A percentile compares a stretch with the other conserved stretches of the same genome.
phyloP scores from a whole-genome alignment of 23 tunicate species.

The Trididemnum clinides region DNA sequence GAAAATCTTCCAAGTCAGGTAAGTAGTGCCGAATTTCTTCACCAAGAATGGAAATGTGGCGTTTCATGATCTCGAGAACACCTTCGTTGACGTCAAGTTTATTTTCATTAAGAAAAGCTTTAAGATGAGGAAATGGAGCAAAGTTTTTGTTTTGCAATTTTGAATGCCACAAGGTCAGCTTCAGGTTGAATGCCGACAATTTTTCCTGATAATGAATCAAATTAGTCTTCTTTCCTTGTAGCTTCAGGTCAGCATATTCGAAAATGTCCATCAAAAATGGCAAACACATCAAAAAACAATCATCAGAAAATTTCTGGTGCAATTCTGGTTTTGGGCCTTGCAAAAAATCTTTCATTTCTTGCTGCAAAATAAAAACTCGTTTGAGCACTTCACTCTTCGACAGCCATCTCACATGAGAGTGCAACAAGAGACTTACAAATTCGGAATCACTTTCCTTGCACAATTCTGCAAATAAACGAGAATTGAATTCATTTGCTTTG shows the following conservation, averaged over 20 bases:
- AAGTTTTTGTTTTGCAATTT: conserved; percentile 35
- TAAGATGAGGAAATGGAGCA: conserved; percentile 15
- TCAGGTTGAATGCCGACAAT: conserved; percentile 46
- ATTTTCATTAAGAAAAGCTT: conserved; percentile 49
- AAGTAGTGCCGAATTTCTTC: conserved; percentile 45
- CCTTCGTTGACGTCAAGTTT: conserved; percentile 45
- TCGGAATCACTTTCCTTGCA: conserved; percentile 59
- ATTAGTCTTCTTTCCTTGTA: conserved; percentile 46
- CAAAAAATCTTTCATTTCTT: conserved; percentile 39
- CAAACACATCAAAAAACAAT: conserved; percentile 49
- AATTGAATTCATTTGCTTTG: conserved; percentile 50
- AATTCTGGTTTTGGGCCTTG: conserved; percentile 45
- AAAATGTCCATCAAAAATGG: conserved; percentile 61
- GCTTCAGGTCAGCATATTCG: conserved; percentile 46
- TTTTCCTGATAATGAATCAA: conserved; percentile 51
- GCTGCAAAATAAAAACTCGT: conserved; percentile 19
- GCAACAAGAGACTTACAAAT: conserved; percentile 46
- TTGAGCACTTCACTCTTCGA: conserved; percentile 43
- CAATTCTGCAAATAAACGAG: conserved; percentile 49
- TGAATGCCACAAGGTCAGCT: conserved; percentile 41
- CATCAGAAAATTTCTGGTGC: conserved; percentile 40
- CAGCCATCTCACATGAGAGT: conserved; percentile 44
- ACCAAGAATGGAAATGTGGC: conserved; percentile 49
- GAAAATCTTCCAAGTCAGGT: conserved; percentile 32
- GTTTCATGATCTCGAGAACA: conserved; percentile 35